Base-by-base conservation (phyloP, 2,888 invertebrate species). In the Zaprionus obscuricornis region DNA sequence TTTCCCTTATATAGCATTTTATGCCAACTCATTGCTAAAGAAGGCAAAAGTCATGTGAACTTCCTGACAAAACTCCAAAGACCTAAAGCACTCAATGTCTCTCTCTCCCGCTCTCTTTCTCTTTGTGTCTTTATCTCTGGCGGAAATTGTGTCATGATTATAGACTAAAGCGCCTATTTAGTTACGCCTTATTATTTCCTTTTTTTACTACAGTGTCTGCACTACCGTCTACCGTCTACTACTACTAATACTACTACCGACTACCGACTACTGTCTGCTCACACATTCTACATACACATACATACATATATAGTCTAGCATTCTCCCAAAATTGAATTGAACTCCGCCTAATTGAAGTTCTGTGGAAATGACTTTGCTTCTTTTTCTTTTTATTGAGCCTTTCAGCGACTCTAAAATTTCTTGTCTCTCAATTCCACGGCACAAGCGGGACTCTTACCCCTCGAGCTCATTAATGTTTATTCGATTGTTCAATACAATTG, bases 141-240 rank as follows among this genome's bases (percentile, higher is more conserved):
- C 83, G 83, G 83, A 84, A 84, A 84, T 84, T 79, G 83, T 79
- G 77, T 79, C 79, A 85, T 84, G 85, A 85, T 84, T 84, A 84
- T 75, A 85, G 83, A 82, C 77, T 83, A 77, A 85, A 82, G 85
- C 82, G 74, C 69, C 77, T 85, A 77, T 85, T 84, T 84, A 84
- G 82, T 81, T 75, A 84, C 82, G 82, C 82, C 78, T 82, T 84
- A 81, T 84, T 83, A 84, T 84, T 82, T 73, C 77, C 74, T 70
- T 74, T 65, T 58, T 36, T 42, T 34, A n/a, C 2, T n/a, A 7
- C 22, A 46, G 42, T 36, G 49, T 37, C 10, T 42, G 34, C 34
- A 24, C 27, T 10, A 14, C 7, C 18, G n/a, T 22, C 40, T 40
- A 1, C 4, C 20, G n/a, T 17, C 39, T 52, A 24, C 29, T 50